A percentile compares a stretch with the other conserved stretches of the same genome.
Evolutionary conservation across 2,888 invertebrate genomes (phyloP).

Genomic region (Geophilus truncorum): DNA sequence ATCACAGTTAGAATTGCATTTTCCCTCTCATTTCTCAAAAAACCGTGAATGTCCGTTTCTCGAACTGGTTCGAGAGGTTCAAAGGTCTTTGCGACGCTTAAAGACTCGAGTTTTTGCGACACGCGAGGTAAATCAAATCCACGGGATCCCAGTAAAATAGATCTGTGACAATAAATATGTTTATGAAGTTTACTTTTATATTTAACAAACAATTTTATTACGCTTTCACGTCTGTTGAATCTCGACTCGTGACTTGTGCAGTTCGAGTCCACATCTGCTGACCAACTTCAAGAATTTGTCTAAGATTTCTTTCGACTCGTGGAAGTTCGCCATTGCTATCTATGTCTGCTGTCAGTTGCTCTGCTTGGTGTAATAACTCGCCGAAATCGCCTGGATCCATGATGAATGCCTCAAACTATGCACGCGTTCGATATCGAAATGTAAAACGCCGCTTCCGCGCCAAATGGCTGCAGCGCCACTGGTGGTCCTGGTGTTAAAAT

Average conservation of each 20-base stretch:
- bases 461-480: neutral
- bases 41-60: conserved; percentile 82
- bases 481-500: neutral
- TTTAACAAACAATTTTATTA: conserved; percentile 50
- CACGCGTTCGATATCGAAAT: neutral
- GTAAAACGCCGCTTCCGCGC: neutral
- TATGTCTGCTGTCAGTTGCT: conserved; percentile 82
- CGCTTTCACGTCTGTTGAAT: conserved; percentile 85
- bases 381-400: conserved; percentile 60
- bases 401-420: neutral
- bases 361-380: conserved; percentile 82
- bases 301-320: conserved; percentile 75
- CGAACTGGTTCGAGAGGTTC: conserved; percentile 78
- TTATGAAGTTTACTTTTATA: neutral
- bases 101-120: conserved; percentile 79
- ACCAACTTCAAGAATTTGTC: conserved; percentile 86
- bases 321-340: conserved; percentile 68
- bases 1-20: conserved; percentile 87
- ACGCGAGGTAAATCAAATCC: conserved; percentile 92
- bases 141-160: conserved; percentile 81
- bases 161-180: conserved; percentile 55
- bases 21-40: conserved; percentile 85
- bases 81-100: conserved; percentile 70
- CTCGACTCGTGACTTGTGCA: conserved; percentile 59
- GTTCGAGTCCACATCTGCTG: conserved; percentile 82